Evolutionary conservation across 1,140 invertebrate species (phyloP), one percentile per base, ranked within the genome.

Genomic region (Euschistus heros): DNA sequence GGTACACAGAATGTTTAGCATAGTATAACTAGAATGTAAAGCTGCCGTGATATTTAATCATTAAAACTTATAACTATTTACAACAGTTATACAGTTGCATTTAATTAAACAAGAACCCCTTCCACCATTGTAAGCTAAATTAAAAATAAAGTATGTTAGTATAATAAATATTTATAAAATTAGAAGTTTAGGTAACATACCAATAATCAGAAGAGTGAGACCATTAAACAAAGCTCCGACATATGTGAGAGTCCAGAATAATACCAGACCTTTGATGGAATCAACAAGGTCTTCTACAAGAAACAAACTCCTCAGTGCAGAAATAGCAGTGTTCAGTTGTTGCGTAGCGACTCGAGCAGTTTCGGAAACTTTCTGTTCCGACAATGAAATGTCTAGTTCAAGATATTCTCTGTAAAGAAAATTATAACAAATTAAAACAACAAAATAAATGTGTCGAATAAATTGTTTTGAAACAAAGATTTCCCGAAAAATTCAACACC

Each of bases 211-310:
- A 70, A 97, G 83, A 70, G 94, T 97, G 84, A 98, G 90, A 75
- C 94, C 94, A 79, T 97, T 98, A 82, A 98, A 98, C 90, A 92
- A 96, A 71, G 92, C 86, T 70, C 95, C 95, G 71, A 98, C 81
- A 76, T 97, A 98, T 30, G 95, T 98, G 74, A 97, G 81, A 72
- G 87, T 87, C 93, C 94, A 98, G 72, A 97, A 80, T 68, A 93
- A 78, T 67, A 94, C 83, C 70, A 86, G 91, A 78, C 97, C 97
- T 82, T 97, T 92, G 71, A 92, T 84, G 50, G 94, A 97, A 78
- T 98, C 94, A 64, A 97, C 85, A 69, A 97, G 80, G 79, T 97
- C 94, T 77, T 98, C 95, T 71, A 97, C 92, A 67, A 98, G 82
- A 78, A 98, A 95, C 69, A 98, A 81, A 74, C 92, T 86, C 73